Evolutionary conservation across 2,888 invertebrate genomes (phyloP).

Genomic region (Petrolisthes manimaculis): DNA sequence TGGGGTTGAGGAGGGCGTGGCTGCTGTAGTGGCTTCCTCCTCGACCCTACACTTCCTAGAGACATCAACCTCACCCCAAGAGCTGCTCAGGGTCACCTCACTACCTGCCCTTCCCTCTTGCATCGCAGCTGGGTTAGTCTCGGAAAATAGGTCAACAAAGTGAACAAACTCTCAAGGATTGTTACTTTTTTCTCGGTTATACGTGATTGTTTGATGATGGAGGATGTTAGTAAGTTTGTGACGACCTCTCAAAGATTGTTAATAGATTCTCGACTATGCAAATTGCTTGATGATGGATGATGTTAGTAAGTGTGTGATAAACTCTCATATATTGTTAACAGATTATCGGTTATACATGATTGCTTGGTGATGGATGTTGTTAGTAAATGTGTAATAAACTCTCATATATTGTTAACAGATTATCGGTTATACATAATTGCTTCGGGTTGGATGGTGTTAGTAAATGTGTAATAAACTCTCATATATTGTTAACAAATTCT

Average conservation of each 20-base stretch:
- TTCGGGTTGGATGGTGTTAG: background rate
- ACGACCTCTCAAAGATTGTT: background rate
- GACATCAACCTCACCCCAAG: slow-evolving; percentile 18
- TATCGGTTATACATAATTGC: background rate
- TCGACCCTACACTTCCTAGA: slow-evolving; percentile 51
- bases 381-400: background rate
- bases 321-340: no score
- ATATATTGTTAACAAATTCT: background rate
- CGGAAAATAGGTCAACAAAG: background rate
- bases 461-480: no score
- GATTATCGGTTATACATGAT: no score
- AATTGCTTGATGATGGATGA: background rate
- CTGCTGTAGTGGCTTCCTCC: slow-evolving; percentile 41
- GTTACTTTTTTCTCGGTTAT: no score
- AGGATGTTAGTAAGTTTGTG: no score
- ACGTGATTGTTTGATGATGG: no score
- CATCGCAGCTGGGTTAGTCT: slow-evolving; percentile 38
- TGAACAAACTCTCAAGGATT: no score
- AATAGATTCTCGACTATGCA: background rate
- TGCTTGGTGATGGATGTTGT: no score
- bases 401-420: background rate
- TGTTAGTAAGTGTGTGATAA: no score
- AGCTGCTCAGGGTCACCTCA: slow-evolving; percentile 38
- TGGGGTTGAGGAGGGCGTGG: slow-evolving; percentile 38
- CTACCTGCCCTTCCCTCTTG: slow-evolving; percentile 49